Conservation (phyloP, 2,113 vertebrate species). For the Syngnathus floridae region DNA sequence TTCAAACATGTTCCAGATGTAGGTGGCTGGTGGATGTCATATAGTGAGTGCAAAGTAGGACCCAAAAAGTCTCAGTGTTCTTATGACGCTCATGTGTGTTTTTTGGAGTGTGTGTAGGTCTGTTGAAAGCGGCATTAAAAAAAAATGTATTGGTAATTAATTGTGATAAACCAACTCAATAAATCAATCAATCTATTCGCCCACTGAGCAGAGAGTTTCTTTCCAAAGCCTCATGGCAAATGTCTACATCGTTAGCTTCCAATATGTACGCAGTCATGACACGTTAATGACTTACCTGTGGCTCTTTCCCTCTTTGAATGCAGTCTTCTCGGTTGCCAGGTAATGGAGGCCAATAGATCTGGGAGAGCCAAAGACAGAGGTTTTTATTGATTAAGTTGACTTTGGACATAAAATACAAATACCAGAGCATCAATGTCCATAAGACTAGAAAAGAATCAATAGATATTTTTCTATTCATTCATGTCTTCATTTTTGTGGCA, state of each 20-base stretch:
- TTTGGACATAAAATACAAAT: not conserved
- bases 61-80: slow-evolving; percentile 12
- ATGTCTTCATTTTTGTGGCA: too few relatives aligned
- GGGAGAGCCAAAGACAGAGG: slow-evolving; percentile 17
- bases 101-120: too few relatives aligned
- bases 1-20: slow-evolving; percentile 57
- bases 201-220: not conserved
- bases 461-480: not conserved
- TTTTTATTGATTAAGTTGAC: not conserved
- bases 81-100: not conserved
- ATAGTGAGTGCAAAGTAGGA: slow-evolving; percentile 19
- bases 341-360: slow-evolving; percentile 85
- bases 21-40: slow-evolving; percentile 13
- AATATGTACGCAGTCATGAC: not conserved
- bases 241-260: not conserved
- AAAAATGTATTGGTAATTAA: not conserved
- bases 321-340: slow-evolving; percentile 85
- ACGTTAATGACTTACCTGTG: slow-evolving; percentile 66
- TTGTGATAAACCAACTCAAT: not conserved
- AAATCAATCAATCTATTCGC: not conserved
- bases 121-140: too few relatives aligned
- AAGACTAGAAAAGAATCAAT: not conserved
- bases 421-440: not conserved
- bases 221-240: not conserved
- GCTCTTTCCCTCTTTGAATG: slow-evolving; percentile 80